A percentile compares a stretch with the other conserved stretches of the same genome.
Evolutionary conservation across 2,888 invertebrate species (phyloP).

Genomic region (Suillia variegata): DNA sequence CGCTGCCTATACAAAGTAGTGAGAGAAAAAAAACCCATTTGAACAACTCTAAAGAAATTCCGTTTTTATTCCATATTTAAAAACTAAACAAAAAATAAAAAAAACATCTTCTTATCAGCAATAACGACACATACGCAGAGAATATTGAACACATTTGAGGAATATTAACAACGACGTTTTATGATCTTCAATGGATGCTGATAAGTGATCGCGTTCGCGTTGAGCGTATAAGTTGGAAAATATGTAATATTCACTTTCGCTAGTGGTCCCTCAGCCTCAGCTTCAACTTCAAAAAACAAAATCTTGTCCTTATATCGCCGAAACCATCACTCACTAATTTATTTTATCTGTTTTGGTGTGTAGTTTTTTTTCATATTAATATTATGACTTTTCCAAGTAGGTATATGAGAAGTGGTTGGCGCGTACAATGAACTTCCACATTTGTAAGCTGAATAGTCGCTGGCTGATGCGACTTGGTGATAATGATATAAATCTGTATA

Average conservation of each 20-base stretch:
- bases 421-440: constrained; percentile 17
- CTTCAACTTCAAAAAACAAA: no score
- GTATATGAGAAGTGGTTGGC: not conserved
- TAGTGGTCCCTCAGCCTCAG: not conserved
- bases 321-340: not conserved
- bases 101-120: no score
- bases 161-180: not conserved
- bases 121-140: no score
- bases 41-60: no score
- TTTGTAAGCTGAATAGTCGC: not conserved
- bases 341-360: no score
- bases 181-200: not conserved
- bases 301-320: not conserved
- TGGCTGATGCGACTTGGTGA: constrained; percentile 15
- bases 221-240: not conserved
- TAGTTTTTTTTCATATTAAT: no score
- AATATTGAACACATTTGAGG: not conserved
- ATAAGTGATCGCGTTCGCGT: not conserved
- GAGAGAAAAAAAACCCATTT: no score
- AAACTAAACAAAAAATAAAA: no score
- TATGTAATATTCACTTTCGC: not conserved
- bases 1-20: no score
- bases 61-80: no score
- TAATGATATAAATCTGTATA: constrained; percentile 20
- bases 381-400: not conserved